These are phyloP conservation scores for Paratilapia polleni DNA, from an alignment of 2,113 vertebrate genomes.

Conservation along the genomic window DNA sequence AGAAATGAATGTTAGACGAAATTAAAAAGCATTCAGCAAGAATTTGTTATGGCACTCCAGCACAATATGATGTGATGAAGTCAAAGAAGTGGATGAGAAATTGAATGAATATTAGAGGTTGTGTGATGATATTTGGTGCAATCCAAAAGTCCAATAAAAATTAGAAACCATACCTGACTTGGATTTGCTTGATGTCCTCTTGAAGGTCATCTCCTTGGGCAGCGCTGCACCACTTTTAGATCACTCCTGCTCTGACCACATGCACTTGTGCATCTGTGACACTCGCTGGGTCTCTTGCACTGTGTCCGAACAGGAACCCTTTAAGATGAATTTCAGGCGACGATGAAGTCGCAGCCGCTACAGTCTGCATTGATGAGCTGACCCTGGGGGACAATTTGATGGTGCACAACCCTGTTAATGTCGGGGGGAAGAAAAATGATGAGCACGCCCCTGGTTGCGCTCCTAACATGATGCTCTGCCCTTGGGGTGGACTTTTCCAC, in stretches of 20 bases:
- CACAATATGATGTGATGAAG: too few relatives aligned
- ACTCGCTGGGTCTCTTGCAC: neutral
- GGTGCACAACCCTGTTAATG: neutral
- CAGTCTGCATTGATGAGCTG: neutral
- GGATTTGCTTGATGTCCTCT: neutral
- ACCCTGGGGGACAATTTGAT: neutral
- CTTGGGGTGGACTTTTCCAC: neutral
- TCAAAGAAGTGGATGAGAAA: neutral
- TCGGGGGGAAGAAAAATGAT: neutral
- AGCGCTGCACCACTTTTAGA: neutral
- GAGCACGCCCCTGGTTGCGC: neutral
- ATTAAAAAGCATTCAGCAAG: too few relatives aligned
- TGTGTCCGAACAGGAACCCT: neutral
- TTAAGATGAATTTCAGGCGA: neutral
- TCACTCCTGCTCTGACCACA: neutral
- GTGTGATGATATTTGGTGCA: neutral
- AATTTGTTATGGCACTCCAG: too few relatives aligned
- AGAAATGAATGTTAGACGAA: too few relatives aligned
- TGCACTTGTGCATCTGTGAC: neutral
- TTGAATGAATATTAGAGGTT: neutral
- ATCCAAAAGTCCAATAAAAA: neutral
- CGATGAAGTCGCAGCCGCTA: too few relatives aligned
- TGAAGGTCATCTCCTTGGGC: neutral
- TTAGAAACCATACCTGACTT: neutral
- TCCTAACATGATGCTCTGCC: neutral